Evolutionary conservation across 2,113 vertebrate genomes (phyloP).

Genomic region (Atractosteus spatula): DNA sequence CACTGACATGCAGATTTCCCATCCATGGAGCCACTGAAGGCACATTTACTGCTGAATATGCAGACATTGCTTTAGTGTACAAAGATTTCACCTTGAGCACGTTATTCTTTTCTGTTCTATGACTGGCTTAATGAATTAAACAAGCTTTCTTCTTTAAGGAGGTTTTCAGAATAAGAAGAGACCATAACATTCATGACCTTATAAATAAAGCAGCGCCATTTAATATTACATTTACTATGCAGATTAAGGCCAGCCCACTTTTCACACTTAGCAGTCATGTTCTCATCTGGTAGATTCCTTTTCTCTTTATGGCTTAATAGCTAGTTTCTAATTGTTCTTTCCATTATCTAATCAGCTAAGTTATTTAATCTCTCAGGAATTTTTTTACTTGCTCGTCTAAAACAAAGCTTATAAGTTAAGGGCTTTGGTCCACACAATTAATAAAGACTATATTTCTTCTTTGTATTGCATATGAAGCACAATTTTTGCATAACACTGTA

Average conservation of each 20-base stretch:
- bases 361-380: no score
- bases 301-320: neutral
- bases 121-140: conserved; percentile 11
- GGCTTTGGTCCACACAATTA: no score
- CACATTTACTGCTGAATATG: conserved; percentile 10
- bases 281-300: neutral
- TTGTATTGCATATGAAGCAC: no score
- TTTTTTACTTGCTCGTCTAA: no score
- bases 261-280: neutral
- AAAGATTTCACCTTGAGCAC: conserved; percentile 13
- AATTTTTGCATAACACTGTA: no score
- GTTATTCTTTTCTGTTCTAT: neutral
- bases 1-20: neutral
- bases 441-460: no score
- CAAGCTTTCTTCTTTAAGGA: conserved; percentile 9
- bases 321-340: no score
- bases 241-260: conserved; percentile 1
- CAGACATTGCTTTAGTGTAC: neutral
- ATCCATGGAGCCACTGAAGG: neutral
- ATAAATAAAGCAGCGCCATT: conserved; percentile 14
- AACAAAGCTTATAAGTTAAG: no score
- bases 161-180: conserved; percentile 12
- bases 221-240: conserved; percentile 16
- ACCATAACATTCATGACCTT: conserved; percentile 18
- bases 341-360: no score